These are phyloP conservation scores for Etheostoma nigrum DNA, from an alignment of 2,797 vertebrate species.

Conservation along the genomic window DNA sequence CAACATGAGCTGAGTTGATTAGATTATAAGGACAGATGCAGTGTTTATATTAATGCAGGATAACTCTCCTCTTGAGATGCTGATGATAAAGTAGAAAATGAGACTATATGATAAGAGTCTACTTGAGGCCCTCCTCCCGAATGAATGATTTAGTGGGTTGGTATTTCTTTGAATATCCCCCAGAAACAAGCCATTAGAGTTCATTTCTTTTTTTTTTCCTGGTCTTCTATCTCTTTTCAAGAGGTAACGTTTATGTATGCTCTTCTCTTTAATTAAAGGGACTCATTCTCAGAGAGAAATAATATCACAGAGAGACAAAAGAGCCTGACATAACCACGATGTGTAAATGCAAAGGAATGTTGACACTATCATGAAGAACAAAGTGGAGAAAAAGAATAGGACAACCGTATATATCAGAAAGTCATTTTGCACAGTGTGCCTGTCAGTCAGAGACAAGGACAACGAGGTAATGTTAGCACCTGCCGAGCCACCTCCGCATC, in stretches of 20 bases:
- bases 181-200: conserved; percentile 31
- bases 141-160: conserved; percentile 47
- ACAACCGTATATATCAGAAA: conserved; percentile 30
- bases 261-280: conserved; percentile 59
- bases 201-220: conserved; percentile 37
- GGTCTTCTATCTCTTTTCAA: conserved; percentile 36
- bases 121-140: conserved; percentile 29
- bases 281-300: conserved; percentile 34
- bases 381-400: conserved; percentile 2
- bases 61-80: conserved; percentile 14
- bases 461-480: conserved; percentile 41
- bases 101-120: conserved; percentile 8
- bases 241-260: conserved; percentile 26
- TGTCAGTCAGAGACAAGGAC: conserved; percentile 59
- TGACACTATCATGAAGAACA: conserved; percentile 20
- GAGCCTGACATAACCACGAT: conserved; percentile 33
- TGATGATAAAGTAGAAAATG: conserved; percentile 26
- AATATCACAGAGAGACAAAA: conserved; percentile 28
- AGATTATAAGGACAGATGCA: conserved; percentile 7
- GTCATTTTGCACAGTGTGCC: conserved; percentile 50
- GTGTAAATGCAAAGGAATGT: conserved; percentile 44
- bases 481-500: conserved; percentile 40
- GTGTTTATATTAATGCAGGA: not conserved
- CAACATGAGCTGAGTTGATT: not conserved
- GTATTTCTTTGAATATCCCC: conserved; percentile 42